Evolutionary conservation across 2,888 invertebrate species (phyloP).

Genomic region (Cheilosia scutellata): DNA sequence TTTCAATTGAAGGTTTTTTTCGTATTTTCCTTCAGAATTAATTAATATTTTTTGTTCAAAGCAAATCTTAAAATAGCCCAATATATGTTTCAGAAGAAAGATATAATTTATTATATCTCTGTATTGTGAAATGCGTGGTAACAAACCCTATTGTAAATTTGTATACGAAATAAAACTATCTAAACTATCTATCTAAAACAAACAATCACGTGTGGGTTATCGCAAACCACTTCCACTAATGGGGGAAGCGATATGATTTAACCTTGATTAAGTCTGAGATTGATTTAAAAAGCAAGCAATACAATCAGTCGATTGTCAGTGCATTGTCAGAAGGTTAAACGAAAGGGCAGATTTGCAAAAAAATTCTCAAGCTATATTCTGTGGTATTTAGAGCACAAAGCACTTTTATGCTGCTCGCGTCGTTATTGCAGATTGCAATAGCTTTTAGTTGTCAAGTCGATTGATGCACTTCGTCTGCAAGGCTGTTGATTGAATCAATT

Average conservation of each 20-base stretch:
- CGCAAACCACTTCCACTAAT: conserved; percentile 41
- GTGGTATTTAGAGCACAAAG: not conserved
- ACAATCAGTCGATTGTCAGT: conserved; percentile 61
- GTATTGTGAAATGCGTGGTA: too few species aligned
- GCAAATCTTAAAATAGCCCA: too few species aligned
- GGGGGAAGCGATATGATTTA: conserved; percentile 51
- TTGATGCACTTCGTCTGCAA: not conserved
- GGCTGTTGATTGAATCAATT: not conserved
- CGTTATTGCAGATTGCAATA: not conserved
- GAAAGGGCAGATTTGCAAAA: conserved; percentile 6
- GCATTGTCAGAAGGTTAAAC: conserved; percentile 30
- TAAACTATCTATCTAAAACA: too few species aligned
- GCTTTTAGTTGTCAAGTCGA: not conserved
- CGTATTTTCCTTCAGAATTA: too few species aligned
- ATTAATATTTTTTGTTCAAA: too few species aligned
- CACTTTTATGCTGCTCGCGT: not conserved
- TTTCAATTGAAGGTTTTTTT: too few species aligned
- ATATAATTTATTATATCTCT: too few species aligned
- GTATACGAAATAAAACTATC: too few species aligned
- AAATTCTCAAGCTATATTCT: not conserved
- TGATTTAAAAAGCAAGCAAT: conserved; percentile 44
- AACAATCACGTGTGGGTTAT: conserved; percentile 46
- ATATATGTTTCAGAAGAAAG: too few species aligned
- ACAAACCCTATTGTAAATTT: too few species aligned
- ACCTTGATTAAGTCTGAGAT: conserved; percentile 66